A percentile compares a stretch with the other conserved stretches of the same genome.
These are phyloP conservation scores for Botia kubotai DNA, from an alignment of 2,797 vertebrate genomes.

Conservation along the genomic window DNA sequence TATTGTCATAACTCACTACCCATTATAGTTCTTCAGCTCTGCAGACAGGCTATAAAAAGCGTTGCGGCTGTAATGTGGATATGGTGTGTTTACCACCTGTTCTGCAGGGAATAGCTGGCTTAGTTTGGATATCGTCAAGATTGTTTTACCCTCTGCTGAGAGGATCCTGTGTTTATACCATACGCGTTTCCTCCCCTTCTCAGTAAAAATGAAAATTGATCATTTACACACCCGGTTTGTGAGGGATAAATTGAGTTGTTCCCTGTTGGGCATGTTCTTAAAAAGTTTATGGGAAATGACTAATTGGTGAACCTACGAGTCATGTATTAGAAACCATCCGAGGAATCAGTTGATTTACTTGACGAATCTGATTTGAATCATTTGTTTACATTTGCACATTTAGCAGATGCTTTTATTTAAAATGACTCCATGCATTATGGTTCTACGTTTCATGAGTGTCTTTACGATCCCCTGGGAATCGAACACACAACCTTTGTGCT, in stretches of 20 bases:
- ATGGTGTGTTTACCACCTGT: constrained; percentile 67
- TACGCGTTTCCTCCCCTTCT: background rate
- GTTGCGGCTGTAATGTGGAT: constrained; percentile 68
- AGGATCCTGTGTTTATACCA: constrained; percentile 15
- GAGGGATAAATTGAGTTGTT: background rate
- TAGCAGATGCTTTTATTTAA: too few species aligned
- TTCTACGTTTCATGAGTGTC: too few species aligned
- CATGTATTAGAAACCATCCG: too few species aligned
- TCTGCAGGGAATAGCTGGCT: constrained; percentile 45
- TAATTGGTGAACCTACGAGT: background rate
- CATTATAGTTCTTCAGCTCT: constrained; percentile 50
- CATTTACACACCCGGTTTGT: background rate
- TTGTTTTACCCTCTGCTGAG: constrained; percentile 30
- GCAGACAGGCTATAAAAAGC: constrained; percentile 71
- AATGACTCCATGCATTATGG: too few species aligned
- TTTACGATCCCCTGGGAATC: too few species aligned
- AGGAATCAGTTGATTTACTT: background rate
- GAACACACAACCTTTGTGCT: too few species aligned
- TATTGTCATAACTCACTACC: constrained; percentile 83
- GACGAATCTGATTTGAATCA: background rate
- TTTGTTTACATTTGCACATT: too few species aligned
- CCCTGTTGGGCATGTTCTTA: background rate
- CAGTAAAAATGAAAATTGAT: background rate
- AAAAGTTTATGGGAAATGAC: background rate
- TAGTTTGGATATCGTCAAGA: constrained; percentile 33